Evolutionary conservation across 2,797 vertebrate genomes (phyloP).

Genomic region (Argyrosomus regius): DNA sequence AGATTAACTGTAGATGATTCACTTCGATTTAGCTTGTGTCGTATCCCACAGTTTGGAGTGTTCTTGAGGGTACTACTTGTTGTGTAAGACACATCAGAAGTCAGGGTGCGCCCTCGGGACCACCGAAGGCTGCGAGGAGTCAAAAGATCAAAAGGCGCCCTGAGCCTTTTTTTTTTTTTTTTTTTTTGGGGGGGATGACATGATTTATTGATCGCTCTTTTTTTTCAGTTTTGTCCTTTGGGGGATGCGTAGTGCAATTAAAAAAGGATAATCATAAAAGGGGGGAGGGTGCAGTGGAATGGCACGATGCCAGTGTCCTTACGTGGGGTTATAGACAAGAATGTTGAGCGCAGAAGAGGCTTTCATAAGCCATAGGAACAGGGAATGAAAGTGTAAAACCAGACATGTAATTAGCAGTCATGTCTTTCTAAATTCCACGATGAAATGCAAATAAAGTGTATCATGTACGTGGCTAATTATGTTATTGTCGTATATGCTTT

Average conservation of each 20-base stretch:
- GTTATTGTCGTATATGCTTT: slow-evolving; percentile 8
- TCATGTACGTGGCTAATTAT: not conserved
- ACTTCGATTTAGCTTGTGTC: slow-evolving; percentile 36
- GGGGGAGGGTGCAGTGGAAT: slow-evolving; percentile 18
- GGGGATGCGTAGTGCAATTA: slow-evolving; percentile 38
- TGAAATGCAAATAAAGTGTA: slow-evolving; percentile 13
- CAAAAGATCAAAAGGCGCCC: slow-evolving; percentile 62
- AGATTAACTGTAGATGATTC: slow-evolving; percentile 25
- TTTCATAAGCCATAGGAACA: not conserved
- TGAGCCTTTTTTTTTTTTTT: slow-evolving; percentile 29
- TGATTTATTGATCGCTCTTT: slow-evolving; percentile 52
- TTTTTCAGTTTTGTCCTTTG: slow-evolving; percentile 25
- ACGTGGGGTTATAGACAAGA: slow-evolving; percentile 1
- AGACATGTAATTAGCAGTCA: slow-evolving; percentile 12
- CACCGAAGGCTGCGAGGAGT: slow-evolving; percentile 15
- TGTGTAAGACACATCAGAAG: slow-evolving; percentile 51
- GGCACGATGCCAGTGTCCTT: slow-evolving; percentile 36
- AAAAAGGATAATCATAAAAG: slow-evolving; percentile 37
- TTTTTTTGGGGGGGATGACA: slow-evolving; percentile 35
- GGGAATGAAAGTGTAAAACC: not conserved
- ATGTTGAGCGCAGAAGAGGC: not conserved
- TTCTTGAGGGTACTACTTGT: slow-evolving; percentile 28
- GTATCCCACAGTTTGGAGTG: slow-evolving; percentile 17
- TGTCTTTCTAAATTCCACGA: not conserved
- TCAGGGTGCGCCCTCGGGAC: slow-evolving; percentile 9